Evolutionary conservation across 1,140 invertebrate genomes (phyloP).

Genomic region (Ditylenchus dipsaci): DNA sequence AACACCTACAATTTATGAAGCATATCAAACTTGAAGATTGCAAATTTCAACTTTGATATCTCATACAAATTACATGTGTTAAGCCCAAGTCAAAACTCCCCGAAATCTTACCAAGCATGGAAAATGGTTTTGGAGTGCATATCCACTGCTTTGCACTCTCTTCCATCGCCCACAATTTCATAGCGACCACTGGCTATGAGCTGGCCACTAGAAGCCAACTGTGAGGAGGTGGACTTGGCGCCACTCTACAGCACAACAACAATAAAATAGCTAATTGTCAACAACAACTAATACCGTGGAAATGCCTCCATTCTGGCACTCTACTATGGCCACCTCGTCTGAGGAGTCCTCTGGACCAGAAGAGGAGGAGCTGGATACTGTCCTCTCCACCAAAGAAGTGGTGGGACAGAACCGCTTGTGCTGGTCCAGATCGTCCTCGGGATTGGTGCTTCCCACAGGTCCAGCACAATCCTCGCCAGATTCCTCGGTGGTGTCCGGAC

Average conservation of each 20-base stretch:
- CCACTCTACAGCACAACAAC: not conserved
- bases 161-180: constrained; percentile 41
- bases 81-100: too few relatives aligned
- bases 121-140: constrained; percentile 26
- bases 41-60: too few relatives aligned
- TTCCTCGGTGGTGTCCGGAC: too few relatives aligned
- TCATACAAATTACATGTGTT: too few relatives aligned
- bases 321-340: not conserved
- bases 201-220: not conserved
- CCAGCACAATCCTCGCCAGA: not conserved
- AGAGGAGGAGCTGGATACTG: not conserved
- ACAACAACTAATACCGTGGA: not conserved
- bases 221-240: not conserved
- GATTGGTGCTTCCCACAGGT: not conserved
- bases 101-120: constrained; percentile 39
- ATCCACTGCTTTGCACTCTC: constrained; percentile 46
- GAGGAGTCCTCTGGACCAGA: not conserved
- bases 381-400: not conserved
- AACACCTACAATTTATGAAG: too few relatives aligned
- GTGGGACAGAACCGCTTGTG: not conserved
- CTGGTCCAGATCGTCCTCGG: not conserved
- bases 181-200: constrained; percentile 11
- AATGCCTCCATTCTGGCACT: not conserved
- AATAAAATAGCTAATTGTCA: too few relatives aligned
- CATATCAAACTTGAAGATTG: too few relatives aligned